Conservation (phyloP, 2,888 invertebrate genomes). For the Pandemis heparana region DNA sequence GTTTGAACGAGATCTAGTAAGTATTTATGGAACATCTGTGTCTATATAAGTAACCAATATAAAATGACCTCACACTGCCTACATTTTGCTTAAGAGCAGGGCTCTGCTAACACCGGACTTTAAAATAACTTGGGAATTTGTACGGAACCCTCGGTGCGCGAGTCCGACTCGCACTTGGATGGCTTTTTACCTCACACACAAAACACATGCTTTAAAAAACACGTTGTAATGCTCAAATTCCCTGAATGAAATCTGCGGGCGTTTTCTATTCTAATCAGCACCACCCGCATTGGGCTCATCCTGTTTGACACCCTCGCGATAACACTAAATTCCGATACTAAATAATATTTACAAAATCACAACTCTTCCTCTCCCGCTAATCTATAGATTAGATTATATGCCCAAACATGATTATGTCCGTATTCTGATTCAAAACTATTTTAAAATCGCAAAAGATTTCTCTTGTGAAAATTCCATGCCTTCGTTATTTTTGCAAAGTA, state of each 20-base stretch:
- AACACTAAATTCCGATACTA: conserved; percentile 26
- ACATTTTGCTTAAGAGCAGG: too few relatives aligned
- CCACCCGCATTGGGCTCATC: conserved; percentile 28
- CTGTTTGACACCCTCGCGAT: conserved; percentile 29
- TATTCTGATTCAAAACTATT: conserved; percentile 19
- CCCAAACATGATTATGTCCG: conserved; percentile 23
- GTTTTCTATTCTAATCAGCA: conserved; percentile 37
- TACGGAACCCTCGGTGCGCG: too few relatives aligned
- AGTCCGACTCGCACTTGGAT: too few relatives aligned
- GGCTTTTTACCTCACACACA: not conserved
- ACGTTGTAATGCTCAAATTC: conserved; percentile 19
- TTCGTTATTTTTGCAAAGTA: too few relatives aligned
- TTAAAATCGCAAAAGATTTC: not conserved
- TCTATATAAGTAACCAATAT: too few relatives aligned
- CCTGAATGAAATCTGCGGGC: conserved; percentile 35
- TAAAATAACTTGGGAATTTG: too few relatives aligned
- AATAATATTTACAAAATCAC: conserved; percentile 32
- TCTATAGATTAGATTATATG: conserved; percentile 31
- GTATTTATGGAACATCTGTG: too few relatives aligned
- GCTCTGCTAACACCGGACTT: too few relatives aligned
- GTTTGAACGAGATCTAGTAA: too few relatives aligned
- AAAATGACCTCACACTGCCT: too few relatives aligned
- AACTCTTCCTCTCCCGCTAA: conserved; percentile 31
- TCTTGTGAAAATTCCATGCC: not conserved
- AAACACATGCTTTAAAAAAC: not conserved